A percentile compares a stretch with the other conserved stretches of the same genome.
These are phyloP conservation scores for Oxygymnocypris stewartii DNA, from an alignment of 2,113 vertebrate species.

Conservation along the genomic window DNA sequence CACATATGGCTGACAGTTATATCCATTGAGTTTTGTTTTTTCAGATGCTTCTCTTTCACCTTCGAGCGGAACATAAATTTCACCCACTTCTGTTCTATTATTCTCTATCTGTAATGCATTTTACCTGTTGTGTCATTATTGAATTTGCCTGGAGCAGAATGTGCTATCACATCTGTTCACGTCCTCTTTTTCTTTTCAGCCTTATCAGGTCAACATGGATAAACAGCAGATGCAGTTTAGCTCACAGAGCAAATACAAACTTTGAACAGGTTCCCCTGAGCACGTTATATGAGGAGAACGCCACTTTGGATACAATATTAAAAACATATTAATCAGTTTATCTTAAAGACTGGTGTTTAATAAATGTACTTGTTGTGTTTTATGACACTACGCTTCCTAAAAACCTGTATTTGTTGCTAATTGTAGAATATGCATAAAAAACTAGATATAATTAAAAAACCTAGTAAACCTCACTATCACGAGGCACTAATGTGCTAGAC, in stretches of 20 bases:
- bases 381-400: neutral
- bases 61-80: neutral
- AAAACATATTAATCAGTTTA: neutral
- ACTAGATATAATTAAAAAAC: constrained; percentile 5
- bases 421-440: constrained; percentile 19
- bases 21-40: neutral
- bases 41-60: constrained; percentile 6
- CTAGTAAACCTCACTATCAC: neutral
- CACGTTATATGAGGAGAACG: neutral
- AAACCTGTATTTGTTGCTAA: constrained; percentile 8
- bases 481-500: constrained; percentile 22
- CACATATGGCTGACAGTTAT: neutral
- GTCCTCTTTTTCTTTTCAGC: neutral
- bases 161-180: constrained; percentile 29
- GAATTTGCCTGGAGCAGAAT: constrained; percentile 27
- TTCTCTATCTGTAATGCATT: constrained; percentile 5
- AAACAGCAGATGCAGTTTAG: constrained; percentile 38
- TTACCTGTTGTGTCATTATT: constrained; percentile 22
- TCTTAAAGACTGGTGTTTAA: neutral
- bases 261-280: neutral
- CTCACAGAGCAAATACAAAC: neutral
- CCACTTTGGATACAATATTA: neutral
- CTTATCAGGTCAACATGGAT: constrained; percentile 5
- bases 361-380: neutral
- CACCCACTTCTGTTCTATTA: neutral